Evolutionary conservation across 1,140 invertebrate species (phyloP).

Genomic region (Lepeophtheirus salmonis): DNA sequence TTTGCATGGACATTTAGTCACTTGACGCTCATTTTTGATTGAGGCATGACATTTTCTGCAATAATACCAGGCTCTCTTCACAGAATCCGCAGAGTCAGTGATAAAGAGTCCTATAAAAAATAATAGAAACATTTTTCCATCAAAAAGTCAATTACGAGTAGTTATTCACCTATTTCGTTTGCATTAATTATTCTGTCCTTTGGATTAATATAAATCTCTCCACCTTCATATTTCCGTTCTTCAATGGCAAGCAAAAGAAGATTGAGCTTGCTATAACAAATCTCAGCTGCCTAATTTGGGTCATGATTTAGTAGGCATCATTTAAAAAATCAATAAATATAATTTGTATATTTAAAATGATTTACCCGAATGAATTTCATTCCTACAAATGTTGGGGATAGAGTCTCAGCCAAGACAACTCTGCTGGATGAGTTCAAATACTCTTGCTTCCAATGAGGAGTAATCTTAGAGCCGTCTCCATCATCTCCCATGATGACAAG

Average conservation of each 20-base stretch:
- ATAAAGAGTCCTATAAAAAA: conserved; percentile 5
- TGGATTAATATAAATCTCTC: conserved; percentile 14
- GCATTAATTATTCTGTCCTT: conserved; percentile 11
- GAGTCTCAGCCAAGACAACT: conserved; percentile 11
- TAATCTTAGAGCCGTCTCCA: too few species aligned
- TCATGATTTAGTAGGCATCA: not conserved
- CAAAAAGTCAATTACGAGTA: not conserved
- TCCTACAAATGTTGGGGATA: conserved; percentile 15
- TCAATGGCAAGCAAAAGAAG: conserved; percentile 10
- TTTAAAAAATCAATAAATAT: too few species aligned
- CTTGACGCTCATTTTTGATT: not conserved
- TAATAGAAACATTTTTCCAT: not conserved
- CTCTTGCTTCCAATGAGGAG: conserved; percentile 7
- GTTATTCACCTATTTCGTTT: conserved; percentile 1
- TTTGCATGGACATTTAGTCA: conserved; percentile 11
- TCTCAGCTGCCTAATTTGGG: conserved; percentile 5
- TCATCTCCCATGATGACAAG: conserved; percentile 35
- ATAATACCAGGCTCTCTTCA: conserved; percentile 14
- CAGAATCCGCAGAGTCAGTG: conserved; percentile 9
- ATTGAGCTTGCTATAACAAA: conserved; percentile 9
- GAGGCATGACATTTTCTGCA: conserved; percentile 14
- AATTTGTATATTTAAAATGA: too few species aligned
- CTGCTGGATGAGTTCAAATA: not conserved
- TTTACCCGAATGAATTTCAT: conserved; percentile 5
- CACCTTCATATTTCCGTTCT: conserved; percentile 14